A percentile compares a stretch with the other conserved stretches of the same genome.
phyloP scores from a whole-genome alignment of 2,113 vertebrate genomes.

The Callopanchax toddi region DNA sequence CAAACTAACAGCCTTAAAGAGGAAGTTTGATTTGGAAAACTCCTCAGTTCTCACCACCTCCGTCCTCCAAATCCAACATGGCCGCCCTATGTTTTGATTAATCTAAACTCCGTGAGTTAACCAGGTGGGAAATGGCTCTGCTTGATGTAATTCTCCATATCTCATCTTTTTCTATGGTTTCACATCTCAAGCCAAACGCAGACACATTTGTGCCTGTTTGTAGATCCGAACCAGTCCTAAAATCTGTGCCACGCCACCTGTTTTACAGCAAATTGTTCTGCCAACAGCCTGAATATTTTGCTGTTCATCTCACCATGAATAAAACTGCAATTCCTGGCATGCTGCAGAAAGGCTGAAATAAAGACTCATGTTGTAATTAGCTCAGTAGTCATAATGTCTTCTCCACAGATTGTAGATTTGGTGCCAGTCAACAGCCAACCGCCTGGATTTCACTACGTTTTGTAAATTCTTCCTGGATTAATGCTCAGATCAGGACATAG shows the following conservation, averaged over 20 bases:
- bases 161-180: not conserved
- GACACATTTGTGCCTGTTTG: conserved; percentile 10
- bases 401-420: conserved; percentile 4
- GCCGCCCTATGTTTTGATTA: too few species aligned
- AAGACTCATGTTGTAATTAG: conserved; percentile 27
- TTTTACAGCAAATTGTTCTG: conserved; percentile 18
- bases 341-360: conserved; percentile 28
- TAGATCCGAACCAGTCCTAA: conserved; percentile 5
- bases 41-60: too few species aligned
- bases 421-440: not conserved
- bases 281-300: conserved; percentile 12
- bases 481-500: not conserved
- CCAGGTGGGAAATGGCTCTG: too few species aligned
- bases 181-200: not conserved
- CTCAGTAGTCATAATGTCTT: conserved; percentile 13
- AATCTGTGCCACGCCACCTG: conserved; percentile 16
- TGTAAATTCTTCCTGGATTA: not conserved
- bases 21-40: too few species aligned
- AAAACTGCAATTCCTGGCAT: conserved; percentile 8
- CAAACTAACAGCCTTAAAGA: too few species aligned
- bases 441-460: conserved; percentile 5
- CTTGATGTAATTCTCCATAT: not conserved
- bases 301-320: conserved; percentile 17
- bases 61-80: too few species aligned
- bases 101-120: not conserved